Evolutionary conservation across 1,140 invertebrate genomes (phyloP).

Genomic region (Sitophilus oryzae): DNA sequence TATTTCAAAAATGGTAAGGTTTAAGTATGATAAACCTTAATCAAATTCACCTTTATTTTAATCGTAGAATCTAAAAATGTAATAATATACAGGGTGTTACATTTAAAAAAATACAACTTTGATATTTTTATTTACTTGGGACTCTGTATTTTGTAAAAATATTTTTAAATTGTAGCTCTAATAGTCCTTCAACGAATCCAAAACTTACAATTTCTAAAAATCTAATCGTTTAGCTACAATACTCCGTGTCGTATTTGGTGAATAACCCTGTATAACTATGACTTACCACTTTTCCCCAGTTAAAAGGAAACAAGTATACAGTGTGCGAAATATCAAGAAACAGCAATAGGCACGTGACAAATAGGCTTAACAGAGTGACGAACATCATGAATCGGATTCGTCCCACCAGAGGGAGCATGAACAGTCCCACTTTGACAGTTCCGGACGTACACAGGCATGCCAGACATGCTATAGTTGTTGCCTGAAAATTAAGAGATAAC

Average conservation of each 20-base stretch:
- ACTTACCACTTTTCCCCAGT: slow-evolving; percentile 75
- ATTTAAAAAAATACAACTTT: too few species aligned
- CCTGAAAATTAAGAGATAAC: slow-evolving; percentile 47
- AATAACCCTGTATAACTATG: background rate
- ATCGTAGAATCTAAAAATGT: too few species aligned
- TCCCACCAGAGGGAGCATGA: slow-evolving; percentile 64
- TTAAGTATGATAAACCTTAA: too few species aligned
- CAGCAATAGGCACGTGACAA: slow-evolving; percentile 72
- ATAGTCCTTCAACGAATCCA: too few species aligned
- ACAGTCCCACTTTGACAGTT: slow-evolving; percentile 67
- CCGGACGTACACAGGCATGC: slow-evolving; percentile 69
- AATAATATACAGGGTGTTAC: too few species aligned
- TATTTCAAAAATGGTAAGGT: too few species aligned
- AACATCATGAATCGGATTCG: slow-evolving; percentile 68
- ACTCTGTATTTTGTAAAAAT: too few species aligned
- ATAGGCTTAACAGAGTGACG: slow-evolving; percentile 72
- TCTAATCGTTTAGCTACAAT: too few species aligned
- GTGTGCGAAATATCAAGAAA: slow-evolving; percentile 80
- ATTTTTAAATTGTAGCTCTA: too few species aligned
- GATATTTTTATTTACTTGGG: too few species aligned
- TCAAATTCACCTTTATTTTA: too few species aligned
- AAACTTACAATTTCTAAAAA: too few species aligned
- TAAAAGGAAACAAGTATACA: slow-evolving; percentile 72
- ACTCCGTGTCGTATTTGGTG: background rate
- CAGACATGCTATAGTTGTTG: slow-evolving; percentile 68